These are phyloP conservation scores for Scaptodrosophila latifasciaeformis DNA, from an alignment of 2,888 invertebrate genomes.

Conservation along the genomic window DNA sequence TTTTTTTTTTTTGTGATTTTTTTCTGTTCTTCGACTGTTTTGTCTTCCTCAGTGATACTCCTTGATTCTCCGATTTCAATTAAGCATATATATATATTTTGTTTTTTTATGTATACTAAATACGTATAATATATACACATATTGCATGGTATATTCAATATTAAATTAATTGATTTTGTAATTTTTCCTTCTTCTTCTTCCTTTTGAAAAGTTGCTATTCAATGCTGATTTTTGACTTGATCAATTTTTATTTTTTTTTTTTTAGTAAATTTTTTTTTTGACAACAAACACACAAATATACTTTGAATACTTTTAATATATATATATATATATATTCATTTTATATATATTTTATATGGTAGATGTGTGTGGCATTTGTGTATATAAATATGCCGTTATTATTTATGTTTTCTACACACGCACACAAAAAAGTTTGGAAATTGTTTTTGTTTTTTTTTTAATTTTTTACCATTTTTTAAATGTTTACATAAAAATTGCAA, in stretches of 20 bases:
- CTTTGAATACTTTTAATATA: slow-evolving; percentile 23
- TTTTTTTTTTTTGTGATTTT: slow-evolving; percentile 10
- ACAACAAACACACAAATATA: slow-evolving; percentile 37
- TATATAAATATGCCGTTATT: not conserved
- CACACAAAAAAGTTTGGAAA: slow-evolving; percentile 34
- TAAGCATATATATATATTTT: slow-evolving; percentile 6
- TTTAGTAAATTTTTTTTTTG: slow-evolving; percentile 46
- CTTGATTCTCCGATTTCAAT: too few species aligned
- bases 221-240: not conserved
- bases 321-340: slow-evolving; percentile 11
- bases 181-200: too few species aligned
- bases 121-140: too few species aligned
- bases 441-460: slow-evolving; percentile 15
- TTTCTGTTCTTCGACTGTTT: too few species aligned
- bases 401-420: slow-evolving; percentile 13
- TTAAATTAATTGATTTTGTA: too few species aligned
- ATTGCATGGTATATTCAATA: too few species aligned
- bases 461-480: too few species aligned
- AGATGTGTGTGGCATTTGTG: not conserved
- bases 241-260: slow-evolving; percentile 4
- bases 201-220: not conserved
- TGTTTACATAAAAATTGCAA: not conserved
- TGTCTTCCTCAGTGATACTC: too few species aligned
- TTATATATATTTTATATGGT: slow-evolving; percentile 4
- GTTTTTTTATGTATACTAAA: not conserved